phyloP scores from a whole-genome alignment of 2,113 vertebrate genomes.

The Hippolais icterina region DNA sequence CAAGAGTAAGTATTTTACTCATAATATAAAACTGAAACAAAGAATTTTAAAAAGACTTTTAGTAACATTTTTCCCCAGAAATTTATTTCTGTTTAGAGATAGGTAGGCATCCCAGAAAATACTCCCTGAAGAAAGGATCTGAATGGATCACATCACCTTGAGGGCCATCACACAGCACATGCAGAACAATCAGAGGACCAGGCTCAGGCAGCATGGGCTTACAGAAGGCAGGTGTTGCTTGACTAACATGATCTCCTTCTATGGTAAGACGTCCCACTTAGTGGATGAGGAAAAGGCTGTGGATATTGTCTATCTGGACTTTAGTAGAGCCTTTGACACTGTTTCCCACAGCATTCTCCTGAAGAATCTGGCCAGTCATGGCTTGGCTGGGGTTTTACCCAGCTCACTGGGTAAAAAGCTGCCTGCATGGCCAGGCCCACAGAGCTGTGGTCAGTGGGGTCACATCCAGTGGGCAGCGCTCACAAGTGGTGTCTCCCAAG shows the following conservation, averaged over 20 bases:
- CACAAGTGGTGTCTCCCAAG: background rate
- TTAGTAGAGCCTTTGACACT: background rate
- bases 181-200: no score
- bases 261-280: background rate
- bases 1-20: background rate
- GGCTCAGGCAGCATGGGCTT: background rate
- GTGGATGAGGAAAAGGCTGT: background rate
- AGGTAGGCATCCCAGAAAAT: background rate
- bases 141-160: background rate
- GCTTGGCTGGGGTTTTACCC: rapidly evolving
- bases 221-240: background rate
- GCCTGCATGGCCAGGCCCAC: rapidly evolving
- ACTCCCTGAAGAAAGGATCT: background rate
- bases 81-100: background rate
- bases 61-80: background rate
- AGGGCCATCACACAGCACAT: background rate
- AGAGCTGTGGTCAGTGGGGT: no score
- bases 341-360: background rate
- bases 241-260: background rate
- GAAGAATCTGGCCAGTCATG: background rate
- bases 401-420: background rate
- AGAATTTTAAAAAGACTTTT: background rate
- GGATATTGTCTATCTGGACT: background rate
- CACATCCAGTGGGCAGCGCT: rapidly evolving
- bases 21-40: background rate